Evolutionary conservation across 2,888 invertebrate genomes (phyloP).

Genomic region (Melanostoma scalare): DNA sequence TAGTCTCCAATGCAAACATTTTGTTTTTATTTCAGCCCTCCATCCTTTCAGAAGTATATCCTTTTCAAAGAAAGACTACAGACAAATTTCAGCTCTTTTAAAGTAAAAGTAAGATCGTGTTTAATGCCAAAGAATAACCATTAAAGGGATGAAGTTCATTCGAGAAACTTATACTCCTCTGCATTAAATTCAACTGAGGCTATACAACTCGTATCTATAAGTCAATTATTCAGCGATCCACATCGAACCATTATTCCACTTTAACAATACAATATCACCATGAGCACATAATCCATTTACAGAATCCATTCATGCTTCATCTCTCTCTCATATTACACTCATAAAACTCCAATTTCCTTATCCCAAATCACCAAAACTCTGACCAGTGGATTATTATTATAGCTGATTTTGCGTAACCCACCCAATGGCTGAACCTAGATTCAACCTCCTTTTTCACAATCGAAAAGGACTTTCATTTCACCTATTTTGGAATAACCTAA

Average conservation of each 20-base stretch:
- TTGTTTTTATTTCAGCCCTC: too few relatives aligned
- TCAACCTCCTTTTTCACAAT: conserved; percentile 14
- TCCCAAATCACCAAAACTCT: conserved; percentile 35
- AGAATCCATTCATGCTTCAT: background rate
- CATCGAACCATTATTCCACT: background rate
- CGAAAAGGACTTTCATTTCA: conserved; percentile 65
- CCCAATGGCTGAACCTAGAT: conserved; percentile 31
- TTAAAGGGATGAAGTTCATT: too few relatives aligned
- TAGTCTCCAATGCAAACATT: too few relatives aligned
- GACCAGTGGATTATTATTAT: conserved; percentile 8
- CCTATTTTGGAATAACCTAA: conserved; percentile 59
- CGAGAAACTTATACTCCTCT: too few relatives aligned
- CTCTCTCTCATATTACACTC: conserved; percentile 15
- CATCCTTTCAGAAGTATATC: too few relatives aligned
- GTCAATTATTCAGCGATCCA: too few relatives aligned
- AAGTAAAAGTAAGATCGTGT: too few relatives aligned
- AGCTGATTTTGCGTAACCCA: conserved; percentile 43
- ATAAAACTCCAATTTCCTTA: conserved; percentile 64
- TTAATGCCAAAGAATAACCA: too few relatives aligned
- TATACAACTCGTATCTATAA: too few relatives aligned
- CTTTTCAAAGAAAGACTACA: too few relatives aligned
- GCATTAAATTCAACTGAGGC: too few relatives aligned
- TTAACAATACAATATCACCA: background rate
- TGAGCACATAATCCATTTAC: conserved; percentile 9
- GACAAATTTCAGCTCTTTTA: too few relatives aligned